A percentile compares a stretch with the other conserved stretches of the same genome.
Evolutionary conservation across 2,888 invertebrate species (phyloP).

Genomic region (Arenicola marina): DNA sequence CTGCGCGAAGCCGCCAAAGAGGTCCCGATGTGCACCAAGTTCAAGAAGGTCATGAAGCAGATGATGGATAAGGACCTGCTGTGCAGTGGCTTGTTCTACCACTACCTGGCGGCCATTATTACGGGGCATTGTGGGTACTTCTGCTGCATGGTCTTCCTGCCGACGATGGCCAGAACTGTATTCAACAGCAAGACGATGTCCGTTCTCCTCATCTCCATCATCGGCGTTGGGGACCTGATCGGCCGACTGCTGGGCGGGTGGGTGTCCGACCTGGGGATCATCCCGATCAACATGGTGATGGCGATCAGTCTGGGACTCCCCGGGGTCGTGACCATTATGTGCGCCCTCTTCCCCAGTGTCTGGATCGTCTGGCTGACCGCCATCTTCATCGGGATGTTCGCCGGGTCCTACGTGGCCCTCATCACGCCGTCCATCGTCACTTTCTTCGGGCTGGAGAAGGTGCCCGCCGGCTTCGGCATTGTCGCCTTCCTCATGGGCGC

Average conservation of each 20-base stretch:
- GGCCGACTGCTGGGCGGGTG: conserved; percentile 20
- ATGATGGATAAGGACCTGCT: conserved; percentile 4
- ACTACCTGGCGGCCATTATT: conserved; percentile 1
- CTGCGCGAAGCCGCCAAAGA: background rate
- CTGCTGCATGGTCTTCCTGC: conserved; percentile 2
- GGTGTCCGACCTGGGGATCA: conserved; percentile 15
- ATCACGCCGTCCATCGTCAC: conserved; percentile 25
- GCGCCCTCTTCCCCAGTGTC: conserved; percentile 9
- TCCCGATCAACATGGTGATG: conserved; percentile 12
- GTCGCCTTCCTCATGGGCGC: conserved; percentile 29
- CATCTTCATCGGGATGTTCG: conserved; percentile 15
- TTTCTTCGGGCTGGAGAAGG: conserved; percentile 21
- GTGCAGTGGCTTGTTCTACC: background rate
- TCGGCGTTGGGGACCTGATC: conserved; percentile 16
- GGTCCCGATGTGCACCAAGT: background rate
- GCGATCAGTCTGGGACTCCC: conserved; percentile 13
- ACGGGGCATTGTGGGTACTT: conserved; percentile 11
- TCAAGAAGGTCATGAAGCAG: background rate
- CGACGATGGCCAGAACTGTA: conserved; percentile 10
- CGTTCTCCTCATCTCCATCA: conserved; percentile 10
- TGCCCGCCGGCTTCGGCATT: conserved; percentile 25
- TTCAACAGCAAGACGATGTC: conserved; percentile 6
- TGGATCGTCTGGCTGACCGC: background rate
- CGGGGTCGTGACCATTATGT: conserved; percentile 12
- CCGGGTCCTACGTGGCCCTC: conserved; percentile 27